Evolutionary conservation across 2,797 vertebrate species (phyloP).

Genomic region (Cottoperca gobio): DNA sequence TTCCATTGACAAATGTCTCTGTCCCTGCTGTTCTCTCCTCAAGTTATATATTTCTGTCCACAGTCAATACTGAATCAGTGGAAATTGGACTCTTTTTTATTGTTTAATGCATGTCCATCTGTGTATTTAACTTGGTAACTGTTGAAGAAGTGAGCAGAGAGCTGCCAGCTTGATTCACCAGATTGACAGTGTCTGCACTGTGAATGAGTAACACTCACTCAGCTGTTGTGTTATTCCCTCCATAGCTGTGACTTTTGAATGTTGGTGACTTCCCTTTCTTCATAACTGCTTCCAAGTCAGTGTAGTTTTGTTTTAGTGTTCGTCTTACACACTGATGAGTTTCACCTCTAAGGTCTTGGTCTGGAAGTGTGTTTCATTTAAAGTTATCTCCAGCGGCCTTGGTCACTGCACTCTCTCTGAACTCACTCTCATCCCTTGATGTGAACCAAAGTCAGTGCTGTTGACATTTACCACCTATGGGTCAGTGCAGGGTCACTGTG

Average conservation of each 20-base stretch:
- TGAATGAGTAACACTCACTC: conserved; percentile 13
- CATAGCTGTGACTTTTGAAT: background rate
- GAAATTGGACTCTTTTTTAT: background rate
- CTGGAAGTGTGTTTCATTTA: background rate
- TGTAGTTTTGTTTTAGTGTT: background rate
- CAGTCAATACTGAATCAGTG: background rate
- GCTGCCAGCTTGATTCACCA: conserved; percentile 2
- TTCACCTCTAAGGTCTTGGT: background rate
- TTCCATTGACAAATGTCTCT: background rate
- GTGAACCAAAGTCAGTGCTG: conserved; percentile 9
- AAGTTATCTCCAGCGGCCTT: background rate
- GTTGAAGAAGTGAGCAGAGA: conserved; percentile 22
- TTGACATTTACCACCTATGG: conserved; percentile 25
- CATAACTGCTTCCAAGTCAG: background rate
- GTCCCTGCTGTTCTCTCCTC: background rate
- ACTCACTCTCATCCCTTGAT: background rate
- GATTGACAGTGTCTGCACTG: background rate
- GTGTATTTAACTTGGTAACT: background rate
- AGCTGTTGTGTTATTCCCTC: conserved; percentile 1
- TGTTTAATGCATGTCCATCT: conserved; percentile 38
- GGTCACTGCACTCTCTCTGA: background rate
- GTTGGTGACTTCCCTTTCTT: background rate
- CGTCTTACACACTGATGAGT: background rate
- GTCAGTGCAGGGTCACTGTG: conserved; percentile 37
- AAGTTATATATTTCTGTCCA: background rate